Evolutionary conservation across 2,797 vertebrate genomes (phyloP).

Genomic region (Busarellus nigricollis): DNA sequence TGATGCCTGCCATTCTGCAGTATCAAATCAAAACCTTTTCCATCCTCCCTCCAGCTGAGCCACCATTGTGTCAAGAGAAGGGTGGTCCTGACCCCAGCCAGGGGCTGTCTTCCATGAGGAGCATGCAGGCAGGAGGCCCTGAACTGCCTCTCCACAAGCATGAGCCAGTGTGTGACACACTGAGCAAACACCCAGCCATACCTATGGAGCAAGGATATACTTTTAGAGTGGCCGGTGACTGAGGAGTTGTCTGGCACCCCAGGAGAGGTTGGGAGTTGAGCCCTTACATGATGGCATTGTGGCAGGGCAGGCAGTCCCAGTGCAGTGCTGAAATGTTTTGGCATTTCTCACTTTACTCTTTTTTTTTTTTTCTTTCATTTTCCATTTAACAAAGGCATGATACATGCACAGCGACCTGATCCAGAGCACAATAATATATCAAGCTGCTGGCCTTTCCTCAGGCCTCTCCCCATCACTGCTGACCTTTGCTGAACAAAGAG

Average conservation of each 20-base stretch:
- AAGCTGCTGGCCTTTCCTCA: not conserved
- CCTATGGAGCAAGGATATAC: not conserved
- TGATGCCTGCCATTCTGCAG: not conserved
- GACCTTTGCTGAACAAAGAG: not conserved
- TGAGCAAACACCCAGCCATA: not conserved
- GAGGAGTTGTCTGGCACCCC: not conserved
- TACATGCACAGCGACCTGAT: not conserved
- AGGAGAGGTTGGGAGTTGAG: not conserved
- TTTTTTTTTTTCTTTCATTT: not conserved
- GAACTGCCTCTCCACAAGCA: fast-evolving
- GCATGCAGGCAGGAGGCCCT: not conserved
- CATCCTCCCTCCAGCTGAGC: not conserved
- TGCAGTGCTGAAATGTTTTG: not conserved
- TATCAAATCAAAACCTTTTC: not conserved
- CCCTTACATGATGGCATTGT: not conserved
- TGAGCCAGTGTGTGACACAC: not conserved
- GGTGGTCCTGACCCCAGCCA: not conserved
- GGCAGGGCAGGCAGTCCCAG: not conserved
- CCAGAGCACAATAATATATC: not conserved
- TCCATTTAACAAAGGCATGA: not conserved
- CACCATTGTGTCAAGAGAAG: not conserved
- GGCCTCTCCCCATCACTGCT: not conserved
- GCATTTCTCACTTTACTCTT: not conserved
- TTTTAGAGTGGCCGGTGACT: not conserved
- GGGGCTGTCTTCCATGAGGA: not conserved